A percentile compares a stretch with the other conserved stretches of the same genome.
These are phyloP conservation scores for Chelonus insularis DNA, from an alignment of 1,140 invertebrate species.

Conservation along the genomic window DNA sequence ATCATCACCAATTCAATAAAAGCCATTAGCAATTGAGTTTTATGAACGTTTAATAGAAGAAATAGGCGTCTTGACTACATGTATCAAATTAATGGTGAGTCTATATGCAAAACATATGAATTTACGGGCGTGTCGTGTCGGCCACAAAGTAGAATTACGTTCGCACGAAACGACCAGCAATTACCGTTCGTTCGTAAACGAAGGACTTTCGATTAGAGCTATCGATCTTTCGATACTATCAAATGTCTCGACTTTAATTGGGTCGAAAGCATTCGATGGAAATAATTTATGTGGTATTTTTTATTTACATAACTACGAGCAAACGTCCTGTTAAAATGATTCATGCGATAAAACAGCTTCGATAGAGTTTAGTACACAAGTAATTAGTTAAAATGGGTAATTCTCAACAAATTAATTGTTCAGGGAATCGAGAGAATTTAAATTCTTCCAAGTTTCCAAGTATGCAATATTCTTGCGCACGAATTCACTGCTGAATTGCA, in stretches of 20 bases:
- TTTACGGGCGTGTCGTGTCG: not conserved
- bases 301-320: not conserved
- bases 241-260: constrained; percentile 7
- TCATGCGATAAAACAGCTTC: too few species aligned
- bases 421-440: too few species aligned
- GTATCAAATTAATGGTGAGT: not conserved
- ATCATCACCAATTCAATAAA: too few species aligned
- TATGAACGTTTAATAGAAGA: not conserved
- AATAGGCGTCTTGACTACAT: not conserved
- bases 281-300: constrained; percentile 3
- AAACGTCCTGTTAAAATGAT: too few species aligned
- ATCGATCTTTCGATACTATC: constrained; percentile 3
- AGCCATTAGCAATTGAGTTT: too few species aligned
- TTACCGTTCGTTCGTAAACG: not conserved
- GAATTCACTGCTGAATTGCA: too few species aligned
- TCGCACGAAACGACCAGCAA: constrained; percentile 5
- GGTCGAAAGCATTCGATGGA: not conserved
- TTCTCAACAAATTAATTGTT: too few species aligned
- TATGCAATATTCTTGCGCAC: too few species aligned
- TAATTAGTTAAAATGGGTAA: not conserved
- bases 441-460: too few species aligned
- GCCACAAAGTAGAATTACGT: constrained; percentile 7
- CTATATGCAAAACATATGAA: constrained; percentile 7
- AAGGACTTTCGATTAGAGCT: not conserved
- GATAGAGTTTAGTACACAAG: too few species aligned